Conservation (phyloP, 2,797 vertebrate species). For the Darevskia mixta region DNA sequence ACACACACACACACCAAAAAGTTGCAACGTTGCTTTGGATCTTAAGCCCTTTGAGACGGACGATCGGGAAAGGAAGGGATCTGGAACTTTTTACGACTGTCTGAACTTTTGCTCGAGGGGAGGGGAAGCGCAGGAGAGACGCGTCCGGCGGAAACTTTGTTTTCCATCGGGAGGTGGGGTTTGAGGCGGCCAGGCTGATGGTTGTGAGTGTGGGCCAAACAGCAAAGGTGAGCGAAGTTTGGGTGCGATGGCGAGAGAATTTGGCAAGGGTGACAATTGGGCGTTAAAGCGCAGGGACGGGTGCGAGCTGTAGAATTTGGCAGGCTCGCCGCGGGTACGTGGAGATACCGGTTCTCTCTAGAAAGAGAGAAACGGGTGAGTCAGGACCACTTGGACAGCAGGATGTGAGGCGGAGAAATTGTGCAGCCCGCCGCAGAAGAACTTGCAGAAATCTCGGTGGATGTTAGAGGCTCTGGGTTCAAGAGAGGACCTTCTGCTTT, state of each 20-base stretch:
- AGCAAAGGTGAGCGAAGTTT: neutral
- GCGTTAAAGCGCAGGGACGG: neutral
- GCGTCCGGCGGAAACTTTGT: neutral
- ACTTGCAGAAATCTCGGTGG: neutral
- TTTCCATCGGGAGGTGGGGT: too few species aligned
- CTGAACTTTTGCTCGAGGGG: neutral
- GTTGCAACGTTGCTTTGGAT: neutral
- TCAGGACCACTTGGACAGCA: neutral
- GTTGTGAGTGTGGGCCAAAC: too few species aligned
- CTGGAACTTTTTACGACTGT: neutral
- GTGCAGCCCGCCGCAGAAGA: neutral
- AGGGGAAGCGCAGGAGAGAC: neutral
- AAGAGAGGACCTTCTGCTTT: rapidly evolving
- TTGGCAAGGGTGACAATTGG: neutral
- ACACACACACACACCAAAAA: too few species aligned
- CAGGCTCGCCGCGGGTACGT: rapidly evolving
- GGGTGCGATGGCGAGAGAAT: too few species aligned
- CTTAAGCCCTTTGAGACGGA: too few species aligned
- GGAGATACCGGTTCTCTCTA: neutral
- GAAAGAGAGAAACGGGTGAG: neutral
- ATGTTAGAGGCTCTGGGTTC: neutral
- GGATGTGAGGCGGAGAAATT: neutral
- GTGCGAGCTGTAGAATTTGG: neutral
- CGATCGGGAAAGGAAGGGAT: neutral
- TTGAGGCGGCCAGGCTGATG: neutral